These are phyloP conservation scores for Metopia argyrocephala DNA, from an alignment of 2,888 invertebrate species.

Conservation along the genomic window DNA sequence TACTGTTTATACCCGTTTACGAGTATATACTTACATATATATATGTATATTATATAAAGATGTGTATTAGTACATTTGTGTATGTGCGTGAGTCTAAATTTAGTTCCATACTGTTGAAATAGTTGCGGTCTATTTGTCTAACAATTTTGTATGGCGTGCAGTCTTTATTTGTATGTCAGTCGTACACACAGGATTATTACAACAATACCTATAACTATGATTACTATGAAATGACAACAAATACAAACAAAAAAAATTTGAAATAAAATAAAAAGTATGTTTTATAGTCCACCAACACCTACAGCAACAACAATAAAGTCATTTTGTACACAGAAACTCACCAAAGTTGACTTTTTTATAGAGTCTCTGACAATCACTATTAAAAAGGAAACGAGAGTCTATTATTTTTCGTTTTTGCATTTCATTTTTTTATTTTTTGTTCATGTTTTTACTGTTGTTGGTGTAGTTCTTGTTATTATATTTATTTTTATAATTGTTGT, in stretches of 20 bases:
- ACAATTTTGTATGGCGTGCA: slow-evolving; percentile 60
- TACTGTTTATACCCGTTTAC: no score
- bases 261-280: slow-evolving; percentile 22
- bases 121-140: slow-evolving; percentile 33
- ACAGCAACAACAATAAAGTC: slow-evolving; percentile 1
- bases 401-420: slow-evolving; percentile 70
- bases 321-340: slow-evolving; percentile 11
- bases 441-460: neutral
- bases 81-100: neutral
- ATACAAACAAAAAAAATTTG: no score
- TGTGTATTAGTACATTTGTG: neutral
- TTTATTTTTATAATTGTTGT: slow-evolving; percentile 2
- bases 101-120: neutral
- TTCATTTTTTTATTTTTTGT: slow-evolving; percentile 41
- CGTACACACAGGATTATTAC: slow-evolving; percentile 64
- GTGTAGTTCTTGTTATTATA: neutral
- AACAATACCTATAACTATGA: slow-evolving; percentile 38
- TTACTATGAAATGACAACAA: slow-evolving; percentile 46
- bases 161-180: slow-evolving; percentile 68
- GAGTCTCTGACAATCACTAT: slow-evolving; percentile 76
- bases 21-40: neutral
- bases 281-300: slow-evolving; percentile 45
- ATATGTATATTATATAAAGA: neutral
- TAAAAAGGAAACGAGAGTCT: slow-evolving; percentile 71
- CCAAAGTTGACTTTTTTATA: slow-evolving; percentile 77